phyloP scores from a whole-genome alignment of 2,888 invertebrate genomes.

The Rhyacophila evoluta region DNA sequence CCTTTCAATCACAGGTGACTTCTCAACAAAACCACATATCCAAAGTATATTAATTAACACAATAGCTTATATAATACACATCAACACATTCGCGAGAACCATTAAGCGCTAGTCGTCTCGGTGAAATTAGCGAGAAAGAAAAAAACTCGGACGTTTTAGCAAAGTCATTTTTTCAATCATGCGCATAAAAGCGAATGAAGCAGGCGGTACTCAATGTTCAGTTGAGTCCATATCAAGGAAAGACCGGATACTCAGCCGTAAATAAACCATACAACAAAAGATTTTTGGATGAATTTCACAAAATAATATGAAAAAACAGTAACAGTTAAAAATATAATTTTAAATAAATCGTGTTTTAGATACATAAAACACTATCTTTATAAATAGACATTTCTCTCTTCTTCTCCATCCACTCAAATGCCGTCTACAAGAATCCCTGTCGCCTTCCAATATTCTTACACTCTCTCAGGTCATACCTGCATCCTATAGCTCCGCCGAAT shows the following conservation, averaged over 20 bases:
- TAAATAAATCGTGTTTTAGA: too few species aligned
- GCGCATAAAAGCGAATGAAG: constrained; percentile 34
- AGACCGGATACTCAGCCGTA: background rate
- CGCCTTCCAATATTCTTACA: too few species aligned
- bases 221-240: background rate
- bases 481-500: too few species aligned
- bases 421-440: too few species aligned
- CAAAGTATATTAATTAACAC: background rate
- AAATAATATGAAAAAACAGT: too few species aligned
- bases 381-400: too few species aligned
- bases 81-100: background rate
- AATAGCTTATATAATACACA: background rate
- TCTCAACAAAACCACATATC: background rate
- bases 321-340: too few species aligned
- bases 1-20: background rate
- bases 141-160: constrained; percentile 15
- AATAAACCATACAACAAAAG: background rate
- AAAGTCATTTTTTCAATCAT: constrained; percentile 36
- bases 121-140: background rate
- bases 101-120: background rate
- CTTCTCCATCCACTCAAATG: too few species aligned
- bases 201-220: background rate
- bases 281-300: background rate
- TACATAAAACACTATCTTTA: too few species aligned
- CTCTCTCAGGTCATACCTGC: too few species aligned